Percentiles rank a stretch among this genome's conserved stretches.
Conservation (phyloP, 2,113 vertebrate genomes). For the Solenodon paradoxus region DNA sequence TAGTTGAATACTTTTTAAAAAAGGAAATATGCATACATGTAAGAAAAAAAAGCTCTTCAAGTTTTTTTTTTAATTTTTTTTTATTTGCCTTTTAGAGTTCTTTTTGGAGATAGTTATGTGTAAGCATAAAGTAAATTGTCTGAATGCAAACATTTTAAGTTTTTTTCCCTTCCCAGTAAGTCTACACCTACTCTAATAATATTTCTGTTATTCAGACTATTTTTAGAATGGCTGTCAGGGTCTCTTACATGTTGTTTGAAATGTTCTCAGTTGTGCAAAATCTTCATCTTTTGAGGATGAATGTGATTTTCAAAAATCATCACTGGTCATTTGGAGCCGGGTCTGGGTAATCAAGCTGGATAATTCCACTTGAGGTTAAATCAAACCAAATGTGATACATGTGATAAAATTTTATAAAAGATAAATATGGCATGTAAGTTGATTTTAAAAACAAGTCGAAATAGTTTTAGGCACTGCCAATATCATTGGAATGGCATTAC, state of each 20-base stretch:
- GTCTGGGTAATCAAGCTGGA: neutral
- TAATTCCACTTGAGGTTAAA: conserved; percentile 35
- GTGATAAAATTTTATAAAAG: conserved; percentile 5
- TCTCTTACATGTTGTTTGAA: neutral
- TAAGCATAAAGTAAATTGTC: conserved; percentile 11
- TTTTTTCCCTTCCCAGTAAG: neutral
- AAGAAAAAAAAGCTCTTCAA: neutral
- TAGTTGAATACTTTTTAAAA: neutral
- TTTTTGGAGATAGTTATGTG: conserved; percentile 4
- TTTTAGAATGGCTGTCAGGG: conserved; percentile 5
- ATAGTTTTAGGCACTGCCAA: neutral
- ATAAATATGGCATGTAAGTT: neutral
- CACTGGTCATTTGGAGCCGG: neutral
- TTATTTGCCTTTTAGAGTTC: conserved; percentile 4
- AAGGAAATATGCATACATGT: neutral
- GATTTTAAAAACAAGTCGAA: conserved; percentile 49
- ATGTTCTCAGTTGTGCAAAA: neutral
- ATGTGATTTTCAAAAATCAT: neutral
- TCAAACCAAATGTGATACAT: conserved; percentile 33
- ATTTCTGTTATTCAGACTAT: conserved; percentile 19
- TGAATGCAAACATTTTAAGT: neutral
- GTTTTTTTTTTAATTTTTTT: neutral
- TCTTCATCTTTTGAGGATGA: neutral
- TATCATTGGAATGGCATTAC: neutral
- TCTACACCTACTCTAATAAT: neutral